Percentiles rank a stretch among this genome's conserved stretches.
These are phyloP conservation scores for Nephrotoma guestfalica DNA, from an alignment of 2,888 invertebrate genomes.

Conservation along the genomic window DNA sequence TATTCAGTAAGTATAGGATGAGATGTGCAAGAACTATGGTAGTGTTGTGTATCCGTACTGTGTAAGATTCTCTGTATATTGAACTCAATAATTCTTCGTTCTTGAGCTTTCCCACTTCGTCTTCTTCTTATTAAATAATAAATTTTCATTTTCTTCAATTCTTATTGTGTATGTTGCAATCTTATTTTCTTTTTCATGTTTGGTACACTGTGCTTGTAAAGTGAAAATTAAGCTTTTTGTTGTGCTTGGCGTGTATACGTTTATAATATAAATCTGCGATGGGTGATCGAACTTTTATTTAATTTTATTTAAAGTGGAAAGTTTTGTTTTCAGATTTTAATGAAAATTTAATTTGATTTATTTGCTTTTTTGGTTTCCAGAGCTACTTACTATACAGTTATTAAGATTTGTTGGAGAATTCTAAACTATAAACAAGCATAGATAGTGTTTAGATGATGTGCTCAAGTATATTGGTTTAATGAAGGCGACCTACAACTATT, in stretches of 20 bases:
- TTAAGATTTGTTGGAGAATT: too few relatives aligned
- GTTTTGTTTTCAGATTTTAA: background rate
- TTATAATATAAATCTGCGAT: background rate
- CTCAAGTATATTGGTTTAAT: too few relatives aligned
- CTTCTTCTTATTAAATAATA: background rate
- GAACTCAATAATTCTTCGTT: background rate
- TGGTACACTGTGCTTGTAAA: background rate
- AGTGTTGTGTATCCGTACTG: background rate
- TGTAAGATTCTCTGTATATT: background rate
- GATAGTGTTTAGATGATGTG: too few relatives aligned
- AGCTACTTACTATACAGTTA: too few relatives aligned
- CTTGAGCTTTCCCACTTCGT: background rate
- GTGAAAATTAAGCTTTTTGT: background rate
- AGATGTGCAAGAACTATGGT: background rate
- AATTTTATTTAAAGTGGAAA: background rate
- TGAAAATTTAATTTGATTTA: too few relatives aligned
- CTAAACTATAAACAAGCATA: too few relatives aligned
- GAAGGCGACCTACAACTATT: too few relatives aligned
- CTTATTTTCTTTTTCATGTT: background rate
- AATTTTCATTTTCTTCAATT: background rate
- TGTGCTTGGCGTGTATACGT: background rate
- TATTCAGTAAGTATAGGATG: background rate
- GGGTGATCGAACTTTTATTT: background rate
- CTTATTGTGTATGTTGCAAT: background rate
- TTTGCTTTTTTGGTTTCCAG: too few relatives aligned